Evolutionary conservation across 2,888 invertebrate species (phyloP).

Genomic region (Spisula solida): DNA sequence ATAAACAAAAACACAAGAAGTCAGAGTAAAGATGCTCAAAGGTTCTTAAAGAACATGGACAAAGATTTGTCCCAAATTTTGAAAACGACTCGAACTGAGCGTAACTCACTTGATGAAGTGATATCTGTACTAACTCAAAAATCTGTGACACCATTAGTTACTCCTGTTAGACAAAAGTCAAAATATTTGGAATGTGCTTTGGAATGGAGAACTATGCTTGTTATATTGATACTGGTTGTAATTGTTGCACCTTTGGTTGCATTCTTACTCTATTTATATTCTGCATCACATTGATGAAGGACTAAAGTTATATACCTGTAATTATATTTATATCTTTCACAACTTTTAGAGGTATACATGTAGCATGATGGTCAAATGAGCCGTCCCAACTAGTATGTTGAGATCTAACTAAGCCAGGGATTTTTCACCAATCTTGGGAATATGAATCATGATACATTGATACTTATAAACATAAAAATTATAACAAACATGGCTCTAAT

Average conservation of each 20-base stretch:
- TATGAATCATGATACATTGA: no score
- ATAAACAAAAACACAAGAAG: constrained; percentile 80
- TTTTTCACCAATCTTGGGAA: no score
- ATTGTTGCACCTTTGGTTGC: constrained; percentile 40
- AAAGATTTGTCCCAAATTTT: constrained; percentile 82
- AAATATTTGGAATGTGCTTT: constrained; percentile 79
- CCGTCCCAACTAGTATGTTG: no score
- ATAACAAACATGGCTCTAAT: no score
- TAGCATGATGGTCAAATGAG: neutral
- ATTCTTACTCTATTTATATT: constrained; percentile 21
- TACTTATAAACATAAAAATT: no score
- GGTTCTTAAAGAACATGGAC: constrained; percentile 85
- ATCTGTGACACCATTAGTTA: constrained; percentile 79
- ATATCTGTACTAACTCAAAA: constrained; percentile 83
- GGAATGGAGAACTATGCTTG: constrained; percentile 73
- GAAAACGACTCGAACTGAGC: constrained; percentile 75
- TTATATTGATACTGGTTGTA: constrained; percentile 47
- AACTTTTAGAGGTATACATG: neutral
- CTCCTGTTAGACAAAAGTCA: constrained; percentile 47
- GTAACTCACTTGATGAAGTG: constrained; percentile 84
- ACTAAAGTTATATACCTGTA: neutral
- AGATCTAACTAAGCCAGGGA: no score
- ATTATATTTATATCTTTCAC: neutral
- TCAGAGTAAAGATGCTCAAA: constrained; percentile 80
- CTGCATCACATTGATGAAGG: neutral